phyloP scores from a whole-genome alignment of 2,888 invertebrate genomes.

The Meteorus cinctellus region DNA sequence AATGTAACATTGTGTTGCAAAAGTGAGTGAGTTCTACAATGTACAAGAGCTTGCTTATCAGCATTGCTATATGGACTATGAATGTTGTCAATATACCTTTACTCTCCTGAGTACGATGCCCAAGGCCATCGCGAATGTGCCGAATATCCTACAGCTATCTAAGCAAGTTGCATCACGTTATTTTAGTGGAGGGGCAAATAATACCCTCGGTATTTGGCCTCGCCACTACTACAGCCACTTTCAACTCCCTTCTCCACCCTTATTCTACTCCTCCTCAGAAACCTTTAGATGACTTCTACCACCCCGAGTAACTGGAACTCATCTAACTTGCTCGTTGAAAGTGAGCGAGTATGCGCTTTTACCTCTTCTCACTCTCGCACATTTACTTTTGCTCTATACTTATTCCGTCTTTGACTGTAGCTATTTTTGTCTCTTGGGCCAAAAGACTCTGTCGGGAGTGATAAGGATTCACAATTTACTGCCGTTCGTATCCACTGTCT shows the following conservation, averaged over 20 bases:
- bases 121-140: slow-evolving; percentile 26
- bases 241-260: neutral
- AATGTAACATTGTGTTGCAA: too few species aligned
- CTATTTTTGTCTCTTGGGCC: slow-evolving; percentile 40
- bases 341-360: slow-evolving; percentile 31
- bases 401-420: slow-evolving; percentile 7
- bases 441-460: slow-evolving; percentile 48
- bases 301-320: slow-evolving; percentile 53
- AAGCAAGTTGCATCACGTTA: slow-evolving; percentile 48
- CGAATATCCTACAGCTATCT: slow-evolving; percentile 35
- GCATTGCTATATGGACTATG: too few species aligned
- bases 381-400: neutral
- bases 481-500: slow-evolving; percentile 42
- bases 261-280: slow-evolving; percentile 14
- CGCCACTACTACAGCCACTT: neutral
- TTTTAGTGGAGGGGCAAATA: slow-evolving; percentile 43
- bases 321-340: slow-evolving; percentile 52
- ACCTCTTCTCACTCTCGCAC: slow-evolving; percentile 7
- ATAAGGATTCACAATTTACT: slow-evolving; percentile 53
- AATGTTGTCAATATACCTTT: neutral
- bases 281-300: slow-evolving; percentile 36
- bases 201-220: slow-evolving; percentile 45
- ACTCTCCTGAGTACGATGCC: slow-evolving; percentile 8
- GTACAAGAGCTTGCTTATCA: slow-evolving; percentile 1
- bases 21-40: slow-evolving; percentile 23